Base-by-base conservation (phyloP, 2,113 vertebrate genomes). In the Monarcha castaneiventris region DNA sequence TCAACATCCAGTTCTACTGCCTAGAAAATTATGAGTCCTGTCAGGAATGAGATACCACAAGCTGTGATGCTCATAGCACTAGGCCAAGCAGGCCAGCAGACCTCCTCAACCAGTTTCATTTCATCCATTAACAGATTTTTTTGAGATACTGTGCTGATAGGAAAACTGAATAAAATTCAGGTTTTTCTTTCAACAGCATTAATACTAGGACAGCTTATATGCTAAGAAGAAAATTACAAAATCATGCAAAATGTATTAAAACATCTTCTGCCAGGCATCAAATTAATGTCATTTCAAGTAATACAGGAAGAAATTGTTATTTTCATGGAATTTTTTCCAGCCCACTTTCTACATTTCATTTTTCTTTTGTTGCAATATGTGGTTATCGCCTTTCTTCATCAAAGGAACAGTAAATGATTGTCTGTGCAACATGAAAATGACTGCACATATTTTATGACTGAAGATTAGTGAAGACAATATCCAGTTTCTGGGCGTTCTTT, bases 401-500 rank as follows among this genome's bases (percentile, higher is more conserved):
- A 77, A 74, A 86, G 85, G 61, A 96, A 78, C 7, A 22, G 66
- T 84, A 69, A 90, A 77, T 52, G 49, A 84, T 32, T 77, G 58
- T 87, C 87, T 75, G 14, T 59, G 51, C 23, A 93, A 84, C 71
- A 77, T 2, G 5, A 43, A 93, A 93, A 94, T 44, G 88, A 84
- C 54, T 91, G 89, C 64, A 66, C 18, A 48, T 20, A 75, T 87
- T 96, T 92, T 90, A 82, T 39, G 82, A 85, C 94, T 91, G 43
- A 87, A 89, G 83, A 82, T 94, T 89, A 74, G 41, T 59, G 59
- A 91, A 86, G 72, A 87, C 90, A 95, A 63, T 39, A 78, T 37
- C 30, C 48, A 75, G 32, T n/a, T 88, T 96, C 85, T 63, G 51
- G 86, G 66, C 61, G 91, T 44, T 87, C 61, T 90, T 96, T 82